Base-by-base conservation (phyloP, 1,140 invertebrate species). In the Branchinecta lindahli region DNA sequence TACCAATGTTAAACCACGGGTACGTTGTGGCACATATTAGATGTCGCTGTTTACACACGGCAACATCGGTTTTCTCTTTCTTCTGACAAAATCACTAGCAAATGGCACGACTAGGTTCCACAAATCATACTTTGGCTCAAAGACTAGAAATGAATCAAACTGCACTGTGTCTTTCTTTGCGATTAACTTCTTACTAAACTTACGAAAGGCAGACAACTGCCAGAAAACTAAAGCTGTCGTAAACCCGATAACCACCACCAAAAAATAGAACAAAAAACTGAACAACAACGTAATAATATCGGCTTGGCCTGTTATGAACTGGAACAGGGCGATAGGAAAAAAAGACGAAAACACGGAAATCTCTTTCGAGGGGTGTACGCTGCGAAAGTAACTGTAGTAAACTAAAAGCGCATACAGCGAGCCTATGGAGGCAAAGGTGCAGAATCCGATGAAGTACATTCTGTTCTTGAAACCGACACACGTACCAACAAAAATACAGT, bases 401-500 rank as follows among this genome's bases (percentile, higher is more conserved):
- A 61, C 52, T 4, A 61, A 4, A 15, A 61, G 18, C 4, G 52
- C 8, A 47, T 69, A 71, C 7, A 45, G 45, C 18, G 47, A 66
- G 21, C 71, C 66, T n/a, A 72, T 18, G n/a, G 47, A 15, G 3
- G 66, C 66, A 66, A 67, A 69, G 12, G 67, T 45, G n/a, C 68
- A 67, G 33, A 72, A 66, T 15, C 46, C n/a, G 7, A 71, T 44
- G 66, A 71, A 71, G 44, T 71, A 71, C n/a, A 44, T 46, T 10
- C 68, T 67, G 18, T 71, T 71, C 6, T 66, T 71, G 12, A 69
- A 18, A 6, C 70, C 70, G 33, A 71, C 47, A 45, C 70, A 71
- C 5, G 45, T 66, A 15, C 70, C 70, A 3, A 71, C 7, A 44
- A 71, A 71, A 46, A 71, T 69, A 20, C 70, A 71, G 18, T 71